Base-by-base conservation (phyloP, 1,140 invertebrate genomes). In the Drosophila yakuba region DNA sequence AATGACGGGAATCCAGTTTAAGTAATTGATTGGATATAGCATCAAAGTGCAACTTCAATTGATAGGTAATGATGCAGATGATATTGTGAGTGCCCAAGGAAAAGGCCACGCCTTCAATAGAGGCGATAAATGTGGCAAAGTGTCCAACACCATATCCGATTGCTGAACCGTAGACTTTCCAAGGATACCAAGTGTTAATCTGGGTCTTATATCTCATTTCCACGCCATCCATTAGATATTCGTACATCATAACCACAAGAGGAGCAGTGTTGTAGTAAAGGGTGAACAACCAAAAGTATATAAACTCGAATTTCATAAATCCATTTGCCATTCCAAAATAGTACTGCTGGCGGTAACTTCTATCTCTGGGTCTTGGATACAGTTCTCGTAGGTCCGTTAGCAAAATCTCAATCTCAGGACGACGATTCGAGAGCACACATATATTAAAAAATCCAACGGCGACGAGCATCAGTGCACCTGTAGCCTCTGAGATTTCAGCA, bases 131-230 rank as follows among this genome's bases (percentile, higher is more conserved):
- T 20, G 81, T 84, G 35, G 69, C 68, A 0, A 86, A 2, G 41
- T 77, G 90, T 6, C 58, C 56, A 0, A 25, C 5, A 1, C 28
- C 2, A 35, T 79, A 91, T 10, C 59, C 47, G 1, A 51, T 0
- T 1, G 14, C 2, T 0, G 83, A 71, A 4, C 60, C 50, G 0
- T 50, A n/a, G 6, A 58, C 55, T 0, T 52, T 73, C 89, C 89
- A 91, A 6, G 88, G 88, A 74, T 84, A 90, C 88, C 88, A 91
- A 8, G 80, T 91, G 45, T 81, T 78, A 6, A 78, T 76, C 38
- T 91, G 86, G 11, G 63, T 63, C 20, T 75, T 80, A 48, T 73
- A 91, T 1, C 36, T 51, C 3, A 86, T 28, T 0, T 77, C 44
- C 10, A 51, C 3, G 3, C 20, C 50, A 25, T 66, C 56, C 44